phyloP scores from a whole-genome alignment of 2,797 vertebrate species.

The Siniperca scherzeri region DNA sequence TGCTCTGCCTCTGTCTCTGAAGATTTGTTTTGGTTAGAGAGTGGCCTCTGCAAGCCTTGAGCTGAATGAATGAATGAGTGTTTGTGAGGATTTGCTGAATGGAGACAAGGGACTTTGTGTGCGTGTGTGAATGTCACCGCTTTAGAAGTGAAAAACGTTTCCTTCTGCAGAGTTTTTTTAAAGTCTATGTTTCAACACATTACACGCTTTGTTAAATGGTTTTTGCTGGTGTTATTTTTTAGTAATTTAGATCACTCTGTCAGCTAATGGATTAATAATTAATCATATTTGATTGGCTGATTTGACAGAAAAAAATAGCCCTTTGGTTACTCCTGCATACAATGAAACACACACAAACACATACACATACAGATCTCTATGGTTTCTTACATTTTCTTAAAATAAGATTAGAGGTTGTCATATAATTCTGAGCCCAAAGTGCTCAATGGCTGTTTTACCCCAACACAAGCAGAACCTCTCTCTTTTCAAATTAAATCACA shows the following conservation, averaged over 20 bases:
- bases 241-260: background rate
- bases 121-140: constrained; percentile 27
- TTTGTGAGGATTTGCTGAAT: constrained; percentile 46
- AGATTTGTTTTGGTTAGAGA: constrained; percentile 63
- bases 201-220: background rate
- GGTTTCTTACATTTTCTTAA: background rate
- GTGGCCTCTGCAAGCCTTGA: constrained; percentile 32
- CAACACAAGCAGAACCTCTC: too few relatives aligned
- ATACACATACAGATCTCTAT: background rate
- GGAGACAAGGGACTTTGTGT: constrained; percentile 30
- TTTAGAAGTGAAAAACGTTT: background rate
- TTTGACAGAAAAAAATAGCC: background rate
- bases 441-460: too few relatives aligned
- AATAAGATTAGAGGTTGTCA: background rate
- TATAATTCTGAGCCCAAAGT: background rate
- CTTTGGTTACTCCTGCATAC: background rate
- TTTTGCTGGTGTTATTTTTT: background rate
- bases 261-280: background rate
- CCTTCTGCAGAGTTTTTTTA: background rate
- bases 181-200: background rate
- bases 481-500: too few relatives aligned
- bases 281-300: background rate
- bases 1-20: constrained; percentile 31
- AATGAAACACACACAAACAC: background rate
- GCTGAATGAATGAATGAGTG: constrained; percentile 49